Evolutionary conservation across 2,797 vertebrate genomes (phyloP), one percentile per base, ranked within the genome.

Genomic region (Semaprochilodus insignis): DNA sequence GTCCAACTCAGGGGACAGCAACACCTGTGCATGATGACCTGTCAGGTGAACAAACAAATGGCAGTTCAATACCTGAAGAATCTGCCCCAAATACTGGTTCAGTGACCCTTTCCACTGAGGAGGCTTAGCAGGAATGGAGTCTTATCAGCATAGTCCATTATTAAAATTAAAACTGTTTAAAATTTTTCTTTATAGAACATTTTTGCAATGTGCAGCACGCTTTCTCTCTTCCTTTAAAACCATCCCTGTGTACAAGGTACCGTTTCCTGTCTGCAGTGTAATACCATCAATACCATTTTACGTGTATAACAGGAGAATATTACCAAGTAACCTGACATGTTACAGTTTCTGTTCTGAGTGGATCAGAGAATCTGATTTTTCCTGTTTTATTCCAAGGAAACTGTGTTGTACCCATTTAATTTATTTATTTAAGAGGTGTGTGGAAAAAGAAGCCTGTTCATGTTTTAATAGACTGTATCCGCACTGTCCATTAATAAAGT

Each of bases 1-100:
- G 96, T 94, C 95, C 95, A 90, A 93, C 88, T 88, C 94, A 95
- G 84, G 77, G 36, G 8, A 66, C 67, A 27, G 25, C 6, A 11
- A 31, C 13, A 7, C 27, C 72, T 23, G 16, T 36, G 44, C 67
- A 34, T 59, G 94, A 93, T 16, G 25, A 70, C 36, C 21, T 54
- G 44, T 0, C 40, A 36, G 70, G 2, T n/a, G 79, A 54, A 34
- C 52, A 75, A 31, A 48, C 13, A 63, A 85, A 36, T 44, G 31
- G 54, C 16, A 60, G 31, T 67, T 78, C 81, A 2, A 36, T 40
- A 40, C 40, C 73, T 23, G 57, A 75, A 21, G 74, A 60, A 75
- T 31, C 34, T 44, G 55, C 44, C 36, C 44, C 71, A 62, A 71
- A 36, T 51, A 34, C 74, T 52, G n/a, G 23, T 52, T 27, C 76